Evolutionary conservation across 2,888 invertebrate genomes (phyloP).

Genomic region (Polyommatus icarus): DNA sequence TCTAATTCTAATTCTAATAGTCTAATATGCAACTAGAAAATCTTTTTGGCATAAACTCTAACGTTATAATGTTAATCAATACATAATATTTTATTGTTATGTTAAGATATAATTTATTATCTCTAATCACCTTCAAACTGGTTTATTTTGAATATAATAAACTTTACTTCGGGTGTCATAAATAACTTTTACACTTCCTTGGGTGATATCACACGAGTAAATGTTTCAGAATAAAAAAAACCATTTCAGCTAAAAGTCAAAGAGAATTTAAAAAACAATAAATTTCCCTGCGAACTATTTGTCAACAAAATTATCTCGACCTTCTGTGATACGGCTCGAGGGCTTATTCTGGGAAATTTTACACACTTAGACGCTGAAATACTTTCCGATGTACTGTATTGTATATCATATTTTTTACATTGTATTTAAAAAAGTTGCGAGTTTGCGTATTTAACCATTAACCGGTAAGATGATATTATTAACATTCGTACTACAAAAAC

Average conservation of each 20-base stretch:
- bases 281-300: conserved; percentile 60
- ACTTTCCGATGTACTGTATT: background rate
- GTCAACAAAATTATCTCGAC: conserved; percentile 72
- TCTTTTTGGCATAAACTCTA: background rate
- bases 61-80: background rate
- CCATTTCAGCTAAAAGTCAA: background rate
- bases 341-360: conserved; percentile 2
- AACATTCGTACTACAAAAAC: no score
- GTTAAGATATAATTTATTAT: background rate
- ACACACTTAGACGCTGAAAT: background rate
- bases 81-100: background rate
- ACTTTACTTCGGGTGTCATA: background rate
- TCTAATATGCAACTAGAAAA: background rate
- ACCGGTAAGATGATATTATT: no score
- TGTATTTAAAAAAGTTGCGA: background rate
- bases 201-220: background rate
- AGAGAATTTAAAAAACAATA: conserved; percentile 47
- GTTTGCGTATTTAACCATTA: background rate
- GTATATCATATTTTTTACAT: no score
- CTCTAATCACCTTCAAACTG: background rate
- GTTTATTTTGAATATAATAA: background rate
- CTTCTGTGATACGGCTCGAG: conserved; percentile 41
- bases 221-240: background rate
- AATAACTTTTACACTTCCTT: background rate
- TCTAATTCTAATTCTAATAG: no score